Evolutionary conservation across 2,113 vertebrate species (phyloP), one percentile per base, ranked within the genome.

Genomic region (Pelobates fuscus): DNA sequence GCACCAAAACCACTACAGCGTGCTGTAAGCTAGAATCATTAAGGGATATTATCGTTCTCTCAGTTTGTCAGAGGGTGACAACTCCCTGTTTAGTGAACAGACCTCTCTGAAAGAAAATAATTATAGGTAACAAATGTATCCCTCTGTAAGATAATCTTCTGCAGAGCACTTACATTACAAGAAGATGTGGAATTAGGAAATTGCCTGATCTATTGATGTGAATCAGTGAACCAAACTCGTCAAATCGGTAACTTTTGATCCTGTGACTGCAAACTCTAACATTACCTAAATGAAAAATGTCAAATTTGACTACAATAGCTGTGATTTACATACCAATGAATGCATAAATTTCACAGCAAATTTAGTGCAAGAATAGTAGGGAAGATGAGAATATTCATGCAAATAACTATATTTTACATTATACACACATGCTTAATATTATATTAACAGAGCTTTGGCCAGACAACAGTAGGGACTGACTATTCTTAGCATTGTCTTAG

Each of bases 261-360:
- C 30, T 24, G 27, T 37, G 60, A 24, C 60, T 44, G 24, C 29
- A 30, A 66, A 65, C 49, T 32, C 44, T 26, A 67, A 46, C 71
- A 29, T 75, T 59, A 44, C 23, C 62, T 32, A 66, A 66, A 75
- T 75, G 23, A 72, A 75, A 73, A 57, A 58, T 66, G 41, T 59
- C 25, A 64, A 58, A 75, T 66, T 75, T 66, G 32, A 65, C 58
- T 46, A 75, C 71, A 67, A 58, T 57, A 65, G 62, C 54, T 54
- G 30, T 43, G 71, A 73, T 73, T 73, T 73, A 41, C 71, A 73
- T 73, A 65, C 27, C 60, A 65, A 73, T 65, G 61, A 57, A 26
- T 57, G 60, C 61, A 64, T 65, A 65, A 20, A 74, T 74, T 65
- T 65, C 71, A 74, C 61, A 54, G 44, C 41, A 23, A 64, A 74